Conservation (phyloP, 1,140 invertebrate genomes). For the Linepithema humile region DNA sequence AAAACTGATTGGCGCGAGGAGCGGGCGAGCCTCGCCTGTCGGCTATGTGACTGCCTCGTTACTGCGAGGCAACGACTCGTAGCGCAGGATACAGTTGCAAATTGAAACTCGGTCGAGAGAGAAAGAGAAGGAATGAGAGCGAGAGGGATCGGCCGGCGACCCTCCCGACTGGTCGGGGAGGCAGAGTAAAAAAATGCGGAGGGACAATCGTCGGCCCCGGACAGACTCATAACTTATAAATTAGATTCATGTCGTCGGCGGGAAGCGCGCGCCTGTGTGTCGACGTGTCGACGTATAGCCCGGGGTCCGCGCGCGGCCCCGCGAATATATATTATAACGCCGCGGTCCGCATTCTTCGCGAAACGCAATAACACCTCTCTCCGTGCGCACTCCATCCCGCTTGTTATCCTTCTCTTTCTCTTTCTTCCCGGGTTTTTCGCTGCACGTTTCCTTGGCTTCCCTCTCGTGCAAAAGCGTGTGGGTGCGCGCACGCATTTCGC, state of each 20-base stretch:
- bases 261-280: constrained; percentile 39
- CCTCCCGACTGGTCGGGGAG: not conserved
- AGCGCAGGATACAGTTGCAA: constrained; percentile 62
- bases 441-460: not conserved
- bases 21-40: constrained; percentile 10
- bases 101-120: constrained; percentile 63
- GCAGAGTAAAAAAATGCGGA: constrained; percentile 36
- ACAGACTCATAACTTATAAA: constrained; percentile 71
- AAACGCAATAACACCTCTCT: constrained; percentile 68
- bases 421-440: not conserved
- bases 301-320: constrained; percentile 12
- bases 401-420: not conserved
- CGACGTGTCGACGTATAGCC: constrained; percentile 63
- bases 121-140: constrained; percentile 12
- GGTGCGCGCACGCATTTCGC: not conserved
- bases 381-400: not conserved
- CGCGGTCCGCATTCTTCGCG: constrained; percentile 67
- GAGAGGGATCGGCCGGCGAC: not conserved
- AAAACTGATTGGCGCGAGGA: constrained; percentile 59
- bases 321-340: constrained; percentile 69
- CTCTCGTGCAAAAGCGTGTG: not conserved
- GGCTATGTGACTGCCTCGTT: constrained; percentile 62
- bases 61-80: constrained; percentile 59
- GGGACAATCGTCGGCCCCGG: constrained; percentile 57
- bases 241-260: constrained; percentile 67